Base-by-base conservation (phyloP, 2,888 invertebrate genomes). In the Furcula furcula region DNA sequence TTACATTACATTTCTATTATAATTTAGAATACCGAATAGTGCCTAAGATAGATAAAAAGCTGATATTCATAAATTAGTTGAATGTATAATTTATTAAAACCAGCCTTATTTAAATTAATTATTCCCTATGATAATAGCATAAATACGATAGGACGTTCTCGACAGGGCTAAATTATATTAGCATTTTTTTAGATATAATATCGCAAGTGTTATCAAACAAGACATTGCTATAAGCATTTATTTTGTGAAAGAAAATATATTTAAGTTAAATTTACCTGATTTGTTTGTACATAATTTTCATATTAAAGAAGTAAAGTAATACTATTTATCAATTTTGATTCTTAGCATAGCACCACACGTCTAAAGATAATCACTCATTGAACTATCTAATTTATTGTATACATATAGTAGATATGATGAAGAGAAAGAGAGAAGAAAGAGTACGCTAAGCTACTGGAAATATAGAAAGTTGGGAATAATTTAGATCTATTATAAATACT, bases 291-390 rank as follows among this genome's bases (percentile, higher is more conserved):
- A 20, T 20, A 20, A 20, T 7, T 20, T 20, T 2, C 7, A 7
- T 7, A n/a, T 16, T 16, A 16, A 16, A 3, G 6, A 16, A 16
- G 16, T 6, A 16, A 16, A 16, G 4, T n/a, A 16, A 16, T 4
- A 16, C 3, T 16, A 16, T 4, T 4, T 7, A 9, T 16, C n/a
- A 9, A 27, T 40, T 30, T 46, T 46, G 52, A 47, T 48, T 58
- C 68, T 67, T 65, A 64, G 42, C 61, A 50, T 81, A 80, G 81
- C 81, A 82, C 81, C 82, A 80, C 76, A 77, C 79, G 58, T 60
- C 77, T 76, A 77, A 56, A 50, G 45, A 58, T 57, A 32, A 50
- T 38, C 39, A 34, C 44, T 43, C 43, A 39, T 19, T 40, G 34
- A 38, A 10, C 45, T 58, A 46, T 29, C 23, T 31, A n/a, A 33